A percentile compares a stretch with the other conserved stretches of the same genome.
phyloP scores from a whole-genome alignment of 1,140 invertebrate genomes.

The Araneus ventricosus region DNA sequence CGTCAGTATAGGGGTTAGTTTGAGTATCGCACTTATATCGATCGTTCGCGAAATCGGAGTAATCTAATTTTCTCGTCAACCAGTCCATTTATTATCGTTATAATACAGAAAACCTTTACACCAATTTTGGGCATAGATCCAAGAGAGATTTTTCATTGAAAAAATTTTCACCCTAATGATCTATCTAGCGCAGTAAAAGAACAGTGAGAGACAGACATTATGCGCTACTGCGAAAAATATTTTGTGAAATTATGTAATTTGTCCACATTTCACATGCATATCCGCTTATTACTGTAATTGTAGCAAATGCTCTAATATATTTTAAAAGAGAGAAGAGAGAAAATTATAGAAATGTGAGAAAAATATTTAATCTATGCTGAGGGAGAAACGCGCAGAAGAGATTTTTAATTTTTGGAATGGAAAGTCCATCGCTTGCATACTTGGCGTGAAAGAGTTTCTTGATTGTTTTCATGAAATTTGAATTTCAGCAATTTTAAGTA shows the following conservation, averaged over 20 bases:
- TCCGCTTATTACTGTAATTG: neutral
- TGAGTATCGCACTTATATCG: conserved; percentile 11
- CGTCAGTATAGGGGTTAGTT: neutral
- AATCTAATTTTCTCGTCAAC: conserved; percentile 52
- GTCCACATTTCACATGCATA: neutral
- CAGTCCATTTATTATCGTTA: conserved; percentile 50
- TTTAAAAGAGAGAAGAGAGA: too few relatives aligned
- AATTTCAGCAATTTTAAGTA: too few relatives aligned
- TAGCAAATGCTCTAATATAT: too few relatives aligned
- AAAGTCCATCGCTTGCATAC: too few relatives aligned
- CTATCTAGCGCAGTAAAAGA: neutral
- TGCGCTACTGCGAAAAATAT: neutral
- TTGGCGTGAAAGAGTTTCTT: too few relatives aligned
- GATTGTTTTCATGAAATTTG: too few relatives aligned
- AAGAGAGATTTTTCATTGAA: neutral
- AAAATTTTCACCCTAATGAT: neutral
- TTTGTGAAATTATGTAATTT: neutral
- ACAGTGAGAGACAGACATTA: neutral
- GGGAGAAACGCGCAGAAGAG: neutral
- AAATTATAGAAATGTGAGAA: neutral
- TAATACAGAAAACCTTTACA: neutral
- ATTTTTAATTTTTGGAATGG: neutral
- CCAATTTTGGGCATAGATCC: neutral
- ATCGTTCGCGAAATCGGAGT: conserved; percentile 17
- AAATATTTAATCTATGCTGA: neutral